A percentile compares a stretch with the other conserved stretches of the same genome.
Conservation (phyloP, 2,888 invertebrate genomes). For the Lingula anatina region DNA sequence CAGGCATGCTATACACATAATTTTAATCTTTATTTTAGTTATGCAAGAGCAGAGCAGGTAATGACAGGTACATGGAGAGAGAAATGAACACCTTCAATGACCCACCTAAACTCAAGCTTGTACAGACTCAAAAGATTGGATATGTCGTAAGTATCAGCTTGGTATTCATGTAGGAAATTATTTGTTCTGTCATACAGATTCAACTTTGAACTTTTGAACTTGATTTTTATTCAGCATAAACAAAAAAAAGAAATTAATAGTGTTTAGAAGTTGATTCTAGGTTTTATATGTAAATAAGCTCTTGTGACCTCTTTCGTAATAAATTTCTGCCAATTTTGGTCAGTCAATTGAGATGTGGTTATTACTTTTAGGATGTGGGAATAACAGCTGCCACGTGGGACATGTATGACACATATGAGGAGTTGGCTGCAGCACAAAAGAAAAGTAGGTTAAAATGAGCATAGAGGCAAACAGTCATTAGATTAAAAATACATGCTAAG, state of each 20-base stretch:
- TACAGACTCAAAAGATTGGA: slow-evolving; percentile 32
- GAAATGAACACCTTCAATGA: slow-evolving; percentile 52
- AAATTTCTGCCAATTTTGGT: too few species aligned
- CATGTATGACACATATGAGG: slow-evolving; percentile 48
- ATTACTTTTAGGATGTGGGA: slow-evolving; percentile 33
- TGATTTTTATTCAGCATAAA: too few species aligned
- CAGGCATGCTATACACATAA: too few species aligned
- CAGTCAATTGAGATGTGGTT: too few species aligned
- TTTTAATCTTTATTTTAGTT: slow-evolving; percentile 31
- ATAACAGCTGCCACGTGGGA: slow-evolving; percentile 46
- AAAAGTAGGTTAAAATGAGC: too few species aligned
- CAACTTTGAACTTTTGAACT: slow-evolving; percentile 27
- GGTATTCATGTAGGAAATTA: neutral
- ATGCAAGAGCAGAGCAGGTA: slow-evolving; percentile 38
- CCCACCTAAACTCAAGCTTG: slow-evolving; percentile 42
- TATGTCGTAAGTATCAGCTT: slow-evolving; percentile 12
- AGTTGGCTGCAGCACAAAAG: too few species aligned
- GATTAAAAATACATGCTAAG: too few species aligned
- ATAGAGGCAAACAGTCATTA: too few species aligned
- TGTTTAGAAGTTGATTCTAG: too few species aligned
- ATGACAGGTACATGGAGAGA: slow-evolving; percentile 48
- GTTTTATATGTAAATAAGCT: too few species aligned
- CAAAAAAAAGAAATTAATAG: too few species aligned
- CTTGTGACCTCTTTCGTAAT: too few species aligned
- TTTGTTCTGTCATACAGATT: neutral